phyloP scores from a whole-genome alignment of 2,888 invertebrate genomes.

The Parelbella ahira region DNA sequence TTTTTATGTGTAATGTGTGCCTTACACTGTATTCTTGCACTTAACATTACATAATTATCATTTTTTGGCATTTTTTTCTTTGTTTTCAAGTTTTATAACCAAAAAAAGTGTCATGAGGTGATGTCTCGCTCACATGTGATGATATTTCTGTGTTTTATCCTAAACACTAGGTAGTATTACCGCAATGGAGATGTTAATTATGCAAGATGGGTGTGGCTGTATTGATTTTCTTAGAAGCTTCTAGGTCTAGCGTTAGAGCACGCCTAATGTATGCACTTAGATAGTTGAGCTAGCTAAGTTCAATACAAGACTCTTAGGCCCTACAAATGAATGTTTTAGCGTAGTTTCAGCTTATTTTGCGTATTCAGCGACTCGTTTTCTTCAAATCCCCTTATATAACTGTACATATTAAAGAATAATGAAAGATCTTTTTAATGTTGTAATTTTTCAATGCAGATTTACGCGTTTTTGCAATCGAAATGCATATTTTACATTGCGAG shows the following conservation, averaged over 20 bases:
- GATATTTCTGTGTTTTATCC: slow-evolving; percentile 53
- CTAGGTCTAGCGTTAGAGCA: slow-evolving; percentile 73
- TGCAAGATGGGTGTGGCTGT: slow-evolving; percentile 80
- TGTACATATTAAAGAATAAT: not conserved
- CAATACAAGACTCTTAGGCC: slow-evolving; percentile 44
- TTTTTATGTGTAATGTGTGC: slow-evolving; percentile 28
- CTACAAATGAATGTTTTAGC: slow-evolving; percentile 1
- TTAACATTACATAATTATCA: slow-evolving; percentile 32
- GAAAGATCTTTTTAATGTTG: not conserved
- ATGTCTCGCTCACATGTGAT: slow-evolving; percentile 68
- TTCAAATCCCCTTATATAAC: slow-evolving; percentile 2
- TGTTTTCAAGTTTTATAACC: slow-evolving; percentile 76
- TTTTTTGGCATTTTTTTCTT: slow-evolving; percentile 67
- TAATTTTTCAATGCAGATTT: not conserved
- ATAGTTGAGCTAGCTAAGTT: slow-evolving; percentile 49
- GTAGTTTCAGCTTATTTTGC: slow-evolving; percentile 1
- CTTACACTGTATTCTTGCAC: not conserved
- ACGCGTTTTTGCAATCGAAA: slow-evolving; percentile 20
- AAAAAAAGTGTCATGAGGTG: slow-evolving; percentile 71
- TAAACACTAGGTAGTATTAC: slow-evolving; percentile 41
- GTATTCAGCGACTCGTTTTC: not conserved
- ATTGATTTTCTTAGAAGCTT: slow-evolving; percentile 80
- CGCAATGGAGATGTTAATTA: slow-evolving; percentile 60
- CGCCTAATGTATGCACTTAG: slow-evolving; percentile 68
- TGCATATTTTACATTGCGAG: slow-evolving; percentile 8